Evolutionary conservation across 53 echinoderm and acorn worm species (phyloP), one percentile per base, ranked within the genome.

Genomic region (Antedon mediterranea): DNA sequence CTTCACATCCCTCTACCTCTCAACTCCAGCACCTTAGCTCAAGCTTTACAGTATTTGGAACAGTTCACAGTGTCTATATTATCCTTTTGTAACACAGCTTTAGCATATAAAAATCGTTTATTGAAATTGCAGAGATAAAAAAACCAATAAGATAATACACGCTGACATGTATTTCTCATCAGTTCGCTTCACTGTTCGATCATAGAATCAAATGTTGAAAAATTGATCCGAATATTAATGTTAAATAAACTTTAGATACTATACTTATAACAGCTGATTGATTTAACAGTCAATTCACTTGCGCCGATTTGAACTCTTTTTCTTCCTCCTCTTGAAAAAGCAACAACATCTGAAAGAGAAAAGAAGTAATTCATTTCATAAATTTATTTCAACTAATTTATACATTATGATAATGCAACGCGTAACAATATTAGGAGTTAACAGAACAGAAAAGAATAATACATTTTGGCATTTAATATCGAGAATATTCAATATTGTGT

Each of bases 321-420:
- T 98, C 86, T 93, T 98, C 85, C 92, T 98, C 80, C 98, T 93
- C 88, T 92, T 98, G 88, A 98, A 97, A 84, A 92, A 98, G 79
- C 98, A 98, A 84, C 98, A 98, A 83, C 98, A 92, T 79, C 87
- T 89, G 83, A 18, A 72, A 37, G 32, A 41, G 71, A 79, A 76
- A 0, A 77, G 33, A 85, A 79, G 11, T 37, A 11, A n/a, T 37
- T 37, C n/a, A n/a, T n/a, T n/a, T n/a, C n/a, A n/a, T n/a, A 11
- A 6, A 11, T 6, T 37, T 37, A n/a, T n/a, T 37, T 6, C 37
- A 37, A 11, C 37, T 4, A 37, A 11, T n/a, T n/a, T n/a, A n/a
- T 11, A 6, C 4, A 37, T 11, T 11, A 37, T 37, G 4, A 13
- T 15, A 57, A 57, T 57, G 1, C 13, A 9, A 57, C 41, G 41